Evolutionary conservation across 2,888 invertebrate species (phyloP), one percentile per base, ranked within the genome.

Genomic region (Odontocerum albicorne): DNA sequence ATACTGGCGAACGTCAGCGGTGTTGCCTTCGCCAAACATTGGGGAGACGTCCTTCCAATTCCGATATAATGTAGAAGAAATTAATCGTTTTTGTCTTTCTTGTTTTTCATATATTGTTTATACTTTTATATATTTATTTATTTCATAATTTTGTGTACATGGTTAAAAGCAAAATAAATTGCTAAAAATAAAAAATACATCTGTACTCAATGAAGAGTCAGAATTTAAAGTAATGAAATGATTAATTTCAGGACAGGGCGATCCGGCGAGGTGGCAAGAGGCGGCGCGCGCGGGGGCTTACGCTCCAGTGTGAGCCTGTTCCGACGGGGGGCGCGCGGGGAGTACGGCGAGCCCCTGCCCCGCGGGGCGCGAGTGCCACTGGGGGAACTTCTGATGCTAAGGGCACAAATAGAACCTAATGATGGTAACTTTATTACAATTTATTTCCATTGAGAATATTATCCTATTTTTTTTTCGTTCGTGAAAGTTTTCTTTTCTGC

Each of bases 331-430:
- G 67, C 73, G n/a, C 65, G 66, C 1, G 74, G 73, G 49, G 75
- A 76, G 17, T 82, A 78, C 60, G 74, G 75, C 13, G 68, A 74
- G n/a, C 71, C 69, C 15, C 68, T 83, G 47, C 73, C 75, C 55
- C 66, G 72, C 1, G 77, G 80, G 44, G 80, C 77, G 3, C 70
- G 75, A 3, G 81, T 83, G 1, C 72, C 77, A 53, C 66, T 83
- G 36, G 83, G 83, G 2, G 83, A 83, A 64, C 81, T 82, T 55
- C 66, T 83, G 22, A 62, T 82, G 36, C 63, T 83, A 20, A 69
- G 79, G 21, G 79, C 78, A 4, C 70, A 75, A 59, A 75, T 82
- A 8, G 67, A 74, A 49, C 70, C 76, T 12, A 81, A 79, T 38
- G 82, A 82, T 67, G 83, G 83, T 82, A 66, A 65, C n/a, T n/a